Conservation (phyloP, 1,140 invertebrate species). For the Helicorthomorpha holstii region DNA sequence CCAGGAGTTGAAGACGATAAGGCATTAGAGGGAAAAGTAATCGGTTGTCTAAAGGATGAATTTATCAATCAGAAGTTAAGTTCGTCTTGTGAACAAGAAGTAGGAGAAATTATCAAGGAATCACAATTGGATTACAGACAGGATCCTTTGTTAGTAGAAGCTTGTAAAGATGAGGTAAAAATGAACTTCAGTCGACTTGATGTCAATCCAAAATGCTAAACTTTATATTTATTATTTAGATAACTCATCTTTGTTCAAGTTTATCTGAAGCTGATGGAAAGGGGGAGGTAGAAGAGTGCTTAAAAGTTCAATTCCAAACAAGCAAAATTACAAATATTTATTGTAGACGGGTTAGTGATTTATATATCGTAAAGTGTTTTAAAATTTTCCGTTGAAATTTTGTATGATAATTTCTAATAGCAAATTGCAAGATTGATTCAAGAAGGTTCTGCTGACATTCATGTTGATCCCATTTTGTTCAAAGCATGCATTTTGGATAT, state of each 20-base stretch:
- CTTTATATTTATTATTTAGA: slow-evolving; percentile 27
- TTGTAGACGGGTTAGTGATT: not conserved
- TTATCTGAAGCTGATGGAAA: slow-evolving; percentile 34
- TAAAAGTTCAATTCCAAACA: slow-evolving; percentile 51
- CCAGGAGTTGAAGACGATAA: not conserved
- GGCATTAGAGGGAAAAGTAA: slow-evolving; percentile 20
- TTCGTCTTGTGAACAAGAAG: slow-evolving; percentile 57
- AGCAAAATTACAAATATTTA: not conserved
- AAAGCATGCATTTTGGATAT: slow-evolving; percentile 38
- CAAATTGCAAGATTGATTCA: slow-evolving; percentile 54
- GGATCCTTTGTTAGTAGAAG: slow-evolving; percentile 58
- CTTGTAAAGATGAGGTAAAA: slow-evolving; percentile 43
- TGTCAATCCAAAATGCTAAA: too few relatives aligned
- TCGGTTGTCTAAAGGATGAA: slow-evolving; percentile 33
- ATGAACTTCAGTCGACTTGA: too few relatives aligned
- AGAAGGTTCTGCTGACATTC: slow-evolving; percentile 35
- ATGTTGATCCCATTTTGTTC: slow-evolving; percentile 36
- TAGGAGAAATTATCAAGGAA: slow-evolving; percentile 62
- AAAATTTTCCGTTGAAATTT: not conserved
- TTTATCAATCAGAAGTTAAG: slow-evolving; percentile 54
- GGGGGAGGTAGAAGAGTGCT: slow-evolving; percentile 60
- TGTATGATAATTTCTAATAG: slow-evolving; percentile 18
- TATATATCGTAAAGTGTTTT: too few relatives aligned
- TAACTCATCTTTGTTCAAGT: slow-evolving; percentile 30
- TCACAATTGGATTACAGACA: slow-evolving; percentile 70